Base-by-base conservation (phyloP, 2,797 vertebrate species). In the Characodon lateralis region DNA sequence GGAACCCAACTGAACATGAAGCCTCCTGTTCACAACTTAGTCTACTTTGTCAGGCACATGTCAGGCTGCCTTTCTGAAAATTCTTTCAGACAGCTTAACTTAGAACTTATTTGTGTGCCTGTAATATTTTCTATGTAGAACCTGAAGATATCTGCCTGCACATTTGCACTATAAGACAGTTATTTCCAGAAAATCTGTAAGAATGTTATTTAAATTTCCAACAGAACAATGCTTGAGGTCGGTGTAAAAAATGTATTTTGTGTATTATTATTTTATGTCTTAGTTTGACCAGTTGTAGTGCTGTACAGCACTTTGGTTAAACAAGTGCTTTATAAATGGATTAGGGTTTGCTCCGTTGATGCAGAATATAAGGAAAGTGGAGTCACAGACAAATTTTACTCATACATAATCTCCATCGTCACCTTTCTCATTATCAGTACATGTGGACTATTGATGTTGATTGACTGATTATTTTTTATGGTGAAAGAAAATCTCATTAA, bases 21-120 rank as follows among this genome's bases (percentile, higher is more conserved):
- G 80, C 80, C 78, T 93, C 81, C 70, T 82, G 89, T 92, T 93
- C 90, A 88, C 73, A 71, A 41, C 76, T 72, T 79, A 3, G 71
- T 82, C 78, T 82, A 79, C 77, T 89, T 87, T 91, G 88, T 88
- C 76, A 73, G 24, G 59, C 61, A 48, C 69, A 35, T 80, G 85
- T 86, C 80, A 84, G 61, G 26, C 46, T 76, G 74, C 68, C 71
- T 39, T 79, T 80, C 71, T 73, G 83, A 24, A 68, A 81, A 80
- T 82, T 76, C 18, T 31, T 85, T 86, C 35, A 78, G 53, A 72
- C 13, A n/a, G 48, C 71, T 24, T 2, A 4, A 51, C 22, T 39
- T 24, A 4, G 9, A 41, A 22, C 12, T 22, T 41, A 41, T 41
- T 41, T 24, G 10, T 56, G 22, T n/a, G 66, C 8, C 24, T 16